Percentiles rank a stretch among this genome's conserved stretches.
Evolutionary conservation across 1,140 invertebrate species (phyloP).

Genomic region (Drosophila sucinea): DNA sequence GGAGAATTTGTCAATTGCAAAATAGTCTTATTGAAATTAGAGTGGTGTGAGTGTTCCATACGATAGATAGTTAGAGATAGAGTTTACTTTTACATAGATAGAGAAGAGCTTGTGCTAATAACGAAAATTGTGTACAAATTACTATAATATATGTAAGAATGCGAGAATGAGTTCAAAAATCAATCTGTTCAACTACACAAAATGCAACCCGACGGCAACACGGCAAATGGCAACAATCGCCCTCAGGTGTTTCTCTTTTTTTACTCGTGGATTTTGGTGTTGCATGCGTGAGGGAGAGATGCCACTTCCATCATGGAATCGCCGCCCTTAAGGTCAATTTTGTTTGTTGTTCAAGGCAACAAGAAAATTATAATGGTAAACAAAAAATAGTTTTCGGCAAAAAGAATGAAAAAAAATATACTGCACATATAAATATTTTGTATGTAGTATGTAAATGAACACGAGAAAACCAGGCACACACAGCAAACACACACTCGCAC

Average conservation of each 20-base stretch:
- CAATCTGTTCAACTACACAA: slow-evolving; percentile 51
- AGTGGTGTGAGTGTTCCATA: slow-evolving; percentile 46
- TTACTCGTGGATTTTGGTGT: slow-evolving; percentile 13
- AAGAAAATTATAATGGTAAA: slow-evolving; percentile 17
- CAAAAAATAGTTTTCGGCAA: background rate
- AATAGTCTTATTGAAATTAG: slow-evolving; percentile 14
- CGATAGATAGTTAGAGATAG: slow-evolving; percentile 60
- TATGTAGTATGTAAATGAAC: slow-evolving; percentile 43
- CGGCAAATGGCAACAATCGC: background rate
- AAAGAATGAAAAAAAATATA: slow-evolving; percentile 14
- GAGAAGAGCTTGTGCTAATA: slow-evolving; percentile 66
- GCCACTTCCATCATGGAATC: slow-evolving; percentile 7
- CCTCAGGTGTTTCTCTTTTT: slow-evolving; percentile 26
- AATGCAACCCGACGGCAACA: slow-evolving; percentile 20
- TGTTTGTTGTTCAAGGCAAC: background rate
- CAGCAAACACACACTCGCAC: slow-evolving; percentile 32
- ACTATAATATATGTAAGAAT: slow-evolving; percentile 47
- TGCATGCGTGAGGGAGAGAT: slow-evolving; percentile 55
- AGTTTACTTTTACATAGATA: slow-evolving; percentile 53
- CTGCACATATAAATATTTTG: slow-evolving; percentile 41
- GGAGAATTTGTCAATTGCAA: slow-evolving; percentile 41
- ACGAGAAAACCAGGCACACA: slow-evolving; percentile 34
- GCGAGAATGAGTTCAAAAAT: slow-evolving; percentile 43
- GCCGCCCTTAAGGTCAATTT: slow-evolving; percentile 1
- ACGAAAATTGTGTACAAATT: slow-evolving; percentile 48